Conservation (phyloP, 1,140 invertebrate species). For the Phocides pigmalion region DNA sequence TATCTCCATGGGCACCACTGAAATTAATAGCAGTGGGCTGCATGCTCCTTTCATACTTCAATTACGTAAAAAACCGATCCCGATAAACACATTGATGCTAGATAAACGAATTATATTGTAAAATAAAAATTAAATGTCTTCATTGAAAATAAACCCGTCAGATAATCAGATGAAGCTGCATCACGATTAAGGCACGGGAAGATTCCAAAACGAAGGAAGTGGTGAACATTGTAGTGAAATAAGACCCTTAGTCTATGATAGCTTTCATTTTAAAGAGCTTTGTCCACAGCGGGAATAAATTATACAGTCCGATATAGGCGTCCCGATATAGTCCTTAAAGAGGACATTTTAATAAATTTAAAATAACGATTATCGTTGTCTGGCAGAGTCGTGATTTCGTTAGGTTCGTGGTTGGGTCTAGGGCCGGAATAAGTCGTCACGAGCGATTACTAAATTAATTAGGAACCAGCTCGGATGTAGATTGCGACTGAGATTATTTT, state of each 20-base stretch:
- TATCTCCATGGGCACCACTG: too few species aligned
- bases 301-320: slow-evolving; percentile 78
- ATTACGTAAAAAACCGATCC: too few species aligned
- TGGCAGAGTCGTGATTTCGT: slow-evolving; percentile 81
- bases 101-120: slow-evolving; percentile 24
- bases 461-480: slow-evolving; percentile 78
- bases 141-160: slow-evolving; percentile 29
- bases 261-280: slow-evolving; percentile 70
- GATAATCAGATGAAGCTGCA: slow-evolving; percentile 31
- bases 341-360: slow-evolving; percentile 83
- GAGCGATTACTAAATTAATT: slow-evolving; percentile 84
- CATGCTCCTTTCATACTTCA: too few species aligned
- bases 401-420: slow-evolving; percentile 74
- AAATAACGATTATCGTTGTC: slow-evolving; percentile 82
- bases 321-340: slow-evolving; percentile 77
- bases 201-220: slow-evolving; percentile 39
- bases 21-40: too few species aligned
- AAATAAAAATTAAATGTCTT: slow-evolving; percentile 17
- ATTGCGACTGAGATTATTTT: slow-evolving; percentile 80
- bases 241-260: slow-evolving; percentile 63
- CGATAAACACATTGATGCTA: neutral
- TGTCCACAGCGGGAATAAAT: slow-evolving; percentile 73
- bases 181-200: slow-evolving; percentile 28
- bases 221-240: slow-evolving; percentile 51
- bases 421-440: slow-evolving; percentile 80